These are phyloP conservation scores for Hippocampus zosterae DNA, from an alignment of 2,113 vertebrate species.

Conservation along the genomic window DNA sequence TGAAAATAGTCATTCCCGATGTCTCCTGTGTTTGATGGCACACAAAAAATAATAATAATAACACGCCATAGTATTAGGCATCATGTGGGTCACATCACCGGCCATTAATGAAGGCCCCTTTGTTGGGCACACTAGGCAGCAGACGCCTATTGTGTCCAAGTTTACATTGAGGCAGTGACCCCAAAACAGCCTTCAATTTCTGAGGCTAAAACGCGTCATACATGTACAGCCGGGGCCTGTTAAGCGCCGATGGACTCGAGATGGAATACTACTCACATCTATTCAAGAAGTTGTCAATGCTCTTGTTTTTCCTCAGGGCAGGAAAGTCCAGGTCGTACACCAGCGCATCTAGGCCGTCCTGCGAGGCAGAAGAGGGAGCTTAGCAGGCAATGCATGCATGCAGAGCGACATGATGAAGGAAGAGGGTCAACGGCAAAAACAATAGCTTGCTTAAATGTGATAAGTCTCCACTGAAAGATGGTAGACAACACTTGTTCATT, in stretches of 20 bases:
- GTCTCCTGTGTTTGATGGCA: too few relatives aligned
- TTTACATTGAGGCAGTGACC: slow-evolving; percentile 56
- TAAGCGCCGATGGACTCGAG: slow-evolving; percentile 15
- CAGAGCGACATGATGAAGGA: background rate
- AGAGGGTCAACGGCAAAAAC: background rate
- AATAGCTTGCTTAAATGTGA: background rate
- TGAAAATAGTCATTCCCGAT: slow-evolving; percentile 3
- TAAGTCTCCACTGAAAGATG: background rate
- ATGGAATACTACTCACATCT: slow-evolving; percentile 86
- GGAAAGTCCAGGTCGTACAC: slow-evolving; percentile 99
- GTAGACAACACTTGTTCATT: background rate
- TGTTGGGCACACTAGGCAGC: slow-evolving; percentile 61
- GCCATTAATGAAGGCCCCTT: slow-evolving; percentile 65
- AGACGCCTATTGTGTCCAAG: slow-evolving; percentile 69
- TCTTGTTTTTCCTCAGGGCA: slow-evolving; percentile 99
- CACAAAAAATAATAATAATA: slow-evolving; percentile 3
- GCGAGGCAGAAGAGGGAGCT: slow-evolving; percentile 33
- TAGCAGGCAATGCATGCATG: background rate
- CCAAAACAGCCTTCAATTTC: slow-evolving; percentile 53
- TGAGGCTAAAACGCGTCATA: slow-evolving; percentile 20
- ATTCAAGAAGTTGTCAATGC: slow-evolving; percentile 99
- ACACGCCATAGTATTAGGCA: slow-evolving; percentile 42
- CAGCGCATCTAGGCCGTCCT: slow-evolving; percentile 98
- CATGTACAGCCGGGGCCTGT: slow-evolving; percentile 13
- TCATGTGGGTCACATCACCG: slow-evolving; percentile 69